Conservation (phyloP, 1,140 invertebrate species). For the Coboldia fuscipes region DNA sequence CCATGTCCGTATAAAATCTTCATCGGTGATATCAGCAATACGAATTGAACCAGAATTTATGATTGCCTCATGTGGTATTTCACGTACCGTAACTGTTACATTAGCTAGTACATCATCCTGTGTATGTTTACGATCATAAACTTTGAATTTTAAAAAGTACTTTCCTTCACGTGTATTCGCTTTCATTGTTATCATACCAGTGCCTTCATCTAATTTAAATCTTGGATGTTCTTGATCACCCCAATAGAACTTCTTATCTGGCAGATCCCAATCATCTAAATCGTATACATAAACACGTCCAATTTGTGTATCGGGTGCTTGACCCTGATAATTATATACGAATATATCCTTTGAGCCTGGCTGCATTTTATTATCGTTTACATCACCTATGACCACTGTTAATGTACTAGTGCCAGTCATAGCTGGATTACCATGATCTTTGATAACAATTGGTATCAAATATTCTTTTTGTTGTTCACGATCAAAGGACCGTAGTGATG, state of each 20-base stretch:
- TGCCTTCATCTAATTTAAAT: slow-evolving; percentile 73
- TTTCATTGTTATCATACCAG: slow-evolving; percentile 88
- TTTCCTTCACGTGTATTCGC: slow-evolving; percentile 71
- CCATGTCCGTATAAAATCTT: slow-evolving; percentile 89
- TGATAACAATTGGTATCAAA: slow-evolving; percentile 82
- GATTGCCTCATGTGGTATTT: slow-evolving; percentile 88
- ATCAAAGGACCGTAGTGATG: slow-evolving; percentile 77
- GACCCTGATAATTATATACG: slow-evolving; percentile 89
- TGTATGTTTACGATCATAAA: slow-evolving; percentile 83
- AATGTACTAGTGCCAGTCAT: slow-evolving; percentile 90
- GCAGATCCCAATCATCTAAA: slow-evolving; percentile 91
- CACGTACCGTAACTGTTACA: slow-evolving; percentile 79
- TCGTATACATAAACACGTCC: slow-evolving; percentile 92
- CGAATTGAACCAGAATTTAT: slow-evolving; percentile 86
- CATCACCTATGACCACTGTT: slow-evolving; percentile 86
- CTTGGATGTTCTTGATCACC: slow-evolving; percentile 57
- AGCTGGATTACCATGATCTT: slow-evolving; percentile 66
- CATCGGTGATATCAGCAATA: slow-evolving; percentile 83
- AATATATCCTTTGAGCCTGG: slow-evolving; percentile 90
- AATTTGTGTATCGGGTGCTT: slow-evolving; percentile 79
- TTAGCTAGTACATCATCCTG: slow-evolving; percentile 81
- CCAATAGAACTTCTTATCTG: slow-evolving; percentile 94
- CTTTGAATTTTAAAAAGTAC: slow-evolving; percentile 74
- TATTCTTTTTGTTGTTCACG: slow-evolving; percentile 91
- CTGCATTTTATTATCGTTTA: slow-evolving; percentile 95